These are phyloP conservation scores for Andrena dorsata DNA, from an alignment of 2,888 invertebrate genomes.

Conservation along the genomic window DNA sequence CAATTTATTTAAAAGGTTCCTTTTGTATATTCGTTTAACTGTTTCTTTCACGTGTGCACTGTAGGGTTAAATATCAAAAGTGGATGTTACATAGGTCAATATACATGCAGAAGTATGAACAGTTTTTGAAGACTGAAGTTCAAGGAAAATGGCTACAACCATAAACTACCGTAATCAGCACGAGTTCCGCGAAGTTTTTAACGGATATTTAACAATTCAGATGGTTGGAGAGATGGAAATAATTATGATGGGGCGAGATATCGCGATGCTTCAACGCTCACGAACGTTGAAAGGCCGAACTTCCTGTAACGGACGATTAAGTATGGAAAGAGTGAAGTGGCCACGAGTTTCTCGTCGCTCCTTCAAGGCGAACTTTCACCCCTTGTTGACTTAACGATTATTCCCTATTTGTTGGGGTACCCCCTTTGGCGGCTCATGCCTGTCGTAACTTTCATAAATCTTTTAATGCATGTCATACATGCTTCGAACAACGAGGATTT, in stretches of 20 bases:
- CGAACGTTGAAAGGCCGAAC: constrained; percentile 40
- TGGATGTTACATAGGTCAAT: no score
- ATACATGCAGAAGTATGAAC: no score
- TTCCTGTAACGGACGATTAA: constrained; percentile 38
- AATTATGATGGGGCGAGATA: constrained; percentile 25
- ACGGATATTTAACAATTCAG: constrained; percentile 30
- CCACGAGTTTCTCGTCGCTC: constrained; percentile 22
- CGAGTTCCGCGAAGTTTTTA: constrained; percentile 12
- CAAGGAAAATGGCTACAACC: no score
- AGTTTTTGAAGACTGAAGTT: no score
- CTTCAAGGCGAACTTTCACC: constrained; percentile 30
- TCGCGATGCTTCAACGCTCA: constrained; percentile 25
- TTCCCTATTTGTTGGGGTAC: constrained; percentile 23
- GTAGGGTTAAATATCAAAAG: no score
- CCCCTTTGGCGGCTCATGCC: background rate
- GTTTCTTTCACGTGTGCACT: no score
- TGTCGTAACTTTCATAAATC: constrained; percentile 18
- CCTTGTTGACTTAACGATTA: constrained; percentile 53
- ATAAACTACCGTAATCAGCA: background rate
- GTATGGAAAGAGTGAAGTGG: constrained; percentile 38
- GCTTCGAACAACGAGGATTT: background rate
- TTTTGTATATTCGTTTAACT: no score
- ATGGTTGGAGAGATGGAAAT: constrained; percentile 13
- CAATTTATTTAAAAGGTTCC: no score
- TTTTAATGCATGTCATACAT: constrained; percentile 17